Conservation (phyloP, 53 echinoderm and acorn worm genomes). For the Holothuria leucospilota region DNA sequence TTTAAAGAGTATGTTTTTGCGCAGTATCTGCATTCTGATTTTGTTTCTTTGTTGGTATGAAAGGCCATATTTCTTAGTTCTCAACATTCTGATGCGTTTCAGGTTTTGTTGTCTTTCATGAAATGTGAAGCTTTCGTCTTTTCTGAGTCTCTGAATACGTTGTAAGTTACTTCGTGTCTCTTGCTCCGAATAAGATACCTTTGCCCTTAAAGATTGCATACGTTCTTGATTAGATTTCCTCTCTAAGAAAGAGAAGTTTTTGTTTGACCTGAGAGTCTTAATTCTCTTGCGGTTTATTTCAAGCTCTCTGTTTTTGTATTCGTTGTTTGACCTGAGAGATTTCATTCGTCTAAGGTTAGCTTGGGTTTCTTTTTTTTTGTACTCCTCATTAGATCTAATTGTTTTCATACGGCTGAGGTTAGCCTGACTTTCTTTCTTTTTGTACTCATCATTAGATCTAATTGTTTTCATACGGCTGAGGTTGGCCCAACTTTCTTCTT, state of each 20-base stretch:
- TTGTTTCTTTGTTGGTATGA: too few species aligned
- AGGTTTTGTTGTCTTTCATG: conserved; percentile 2
- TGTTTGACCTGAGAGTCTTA: neutral
- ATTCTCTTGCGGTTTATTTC: neutral
- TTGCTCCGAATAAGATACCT: too few species aligned
- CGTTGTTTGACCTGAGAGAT: neutral
- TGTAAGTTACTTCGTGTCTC: neutral
- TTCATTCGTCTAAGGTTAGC: too few species aligned
- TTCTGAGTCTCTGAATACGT: neutral
- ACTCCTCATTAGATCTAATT: too few species aligned
- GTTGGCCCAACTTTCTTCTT: too few species aligned
- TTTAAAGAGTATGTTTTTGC: neutral
- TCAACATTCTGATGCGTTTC: neutral
- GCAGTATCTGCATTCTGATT: neutral
- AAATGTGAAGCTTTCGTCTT: neutral
- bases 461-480: too few species aligned
- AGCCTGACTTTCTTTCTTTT: too few species aligned
- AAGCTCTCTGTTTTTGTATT: neutral
- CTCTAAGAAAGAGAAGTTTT: neutral
- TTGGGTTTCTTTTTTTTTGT: too few species aligned
- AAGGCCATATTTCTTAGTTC: neutral
- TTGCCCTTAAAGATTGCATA: too few species aligned
- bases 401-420: too few species aligned
- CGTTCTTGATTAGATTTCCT: neutral
- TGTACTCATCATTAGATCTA: too few species aligned